A percentile compares a stretch with the other conserved stretches of the same genome.
These are phyloP conservation scores for Thymelicus sylvestris DNA, from an alignment of 2,888 invertebrate genomes.

Conservation along the genomic window DNA sequence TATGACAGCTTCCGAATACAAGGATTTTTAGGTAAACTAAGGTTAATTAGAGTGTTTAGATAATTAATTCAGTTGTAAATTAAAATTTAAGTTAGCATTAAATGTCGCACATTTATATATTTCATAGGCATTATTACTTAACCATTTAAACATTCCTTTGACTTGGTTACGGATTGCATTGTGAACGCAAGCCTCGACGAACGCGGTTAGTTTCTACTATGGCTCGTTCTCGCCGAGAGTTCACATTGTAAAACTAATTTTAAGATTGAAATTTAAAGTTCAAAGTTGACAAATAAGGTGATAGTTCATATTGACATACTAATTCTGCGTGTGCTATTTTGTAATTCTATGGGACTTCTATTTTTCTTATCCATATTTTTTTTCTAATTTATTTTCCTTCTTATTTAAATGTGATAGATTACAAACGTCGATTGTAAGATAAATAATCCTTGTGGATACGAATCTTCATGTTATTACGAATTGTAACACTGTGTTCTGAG, in stretches of 20 bases:
- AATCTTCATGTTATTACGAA: conserved; percentile 70
- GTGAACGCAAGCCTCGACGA: conserved; percentile 52
- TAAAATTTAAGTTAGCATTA: conserved; percentile 84
- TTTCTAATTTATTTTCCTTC: conserved; percentile 80
- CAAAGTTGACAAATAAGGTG: conserved; percentile 81
- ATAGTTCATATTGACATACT: conserved; percentile 78
- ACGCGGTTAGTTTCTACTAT: conserved; percentile 13
- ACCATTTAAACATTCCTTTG: conserved; percentile 84
- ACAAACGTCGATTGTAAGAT: conserved; percentile 80
- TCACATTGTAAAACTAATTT: conserved; percentile 74
- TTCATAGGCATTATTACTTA: conserved; percentile 84
- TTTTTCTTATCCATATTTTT: conserved; percentile 70
- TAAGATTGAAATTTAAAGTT: conserved; percentile 81
- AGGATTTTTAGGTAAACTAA: conserved; percentile 76
- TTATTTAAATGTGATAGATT: conserved; percentile 74
- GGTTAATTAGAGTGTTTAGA: conserved; percentile 77
- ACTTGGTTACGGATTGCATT: conserved; percentile 74
- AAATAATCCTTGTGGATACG: conserved; percentile 65
- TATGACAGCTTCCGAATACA: conserved; percentile 77
- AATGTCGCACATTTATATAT: conserved; percentile 79
- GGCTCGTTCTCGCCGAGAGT: conserved; percentile 47
- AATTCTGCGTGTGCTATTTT: conserved; percentile 76
- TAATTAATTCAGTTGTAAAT: conserved; percentile 83
- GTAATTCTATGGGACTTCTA: conserved; percentile 73
- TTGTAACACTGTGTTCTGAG: conserved; percentile 68